A percentile compares a stretch with the other conserved stretches of the same genome.
phyloP scores from a whole-genome alignment of 2,888 invertebrate species.

The Tinea semifulvella region DNA sequence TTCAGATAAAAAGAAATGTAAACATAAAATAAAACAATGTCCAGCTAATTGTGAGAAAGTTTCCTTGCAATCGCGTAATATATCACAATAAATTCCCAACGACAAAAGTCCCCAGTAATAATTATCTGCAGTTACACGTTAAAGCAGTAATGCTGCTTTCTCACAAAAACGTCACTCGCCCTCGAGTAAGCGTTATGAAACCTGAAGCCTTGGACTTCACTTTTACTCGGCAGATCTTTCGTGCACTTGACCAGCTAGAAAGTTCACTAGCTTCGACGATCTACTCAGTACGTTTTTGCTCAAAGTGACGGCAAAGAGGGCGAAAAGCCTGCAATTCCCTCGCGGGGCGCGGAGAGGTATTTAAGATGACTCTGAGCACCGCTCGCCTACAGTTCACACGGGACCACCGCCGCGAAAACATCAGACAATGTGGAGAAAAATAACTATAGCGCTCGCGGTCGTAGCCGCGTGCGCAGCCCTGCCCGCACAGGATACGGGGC shows the following conservation, averaged over 20 bases:
- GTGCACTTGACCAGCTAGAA: conserved; percentile 33
- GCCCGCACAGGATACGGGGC: conserved; percentile 76
- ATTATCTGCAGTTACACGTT: not conserved
- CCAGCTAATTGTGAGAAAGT: conserved; percentile 3
- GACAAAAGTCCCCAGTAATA: not conserved
- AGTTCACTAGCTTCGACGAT: conserved; percentile 35
- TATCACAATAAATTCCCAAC: not conserved
- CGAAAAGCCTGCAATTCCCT: conserved; percentile 5
- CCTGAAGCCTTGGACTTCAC: conserved; percentile 6
- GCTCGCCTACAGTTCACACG: conserved; percentile 43
- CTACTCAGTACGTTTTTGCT: conserved; percentile 35
- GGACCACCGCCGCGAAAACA: conserved; percentile 32
- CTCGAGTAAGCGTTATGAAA: conserved; percentile 2
- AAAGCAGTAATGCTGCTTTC: conserved; percentile 1
- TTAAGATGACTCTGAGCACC: conserved; percentile 37
- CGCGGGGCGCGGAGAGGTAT: conserved; percentile 49
- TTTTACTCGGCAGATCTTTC: conserved; percentile 30
- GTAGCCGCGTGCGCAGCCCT: conserved; percentile 68
- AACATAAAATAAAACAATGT: no score
- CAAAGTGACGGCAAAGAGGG: conserved; percentile 22
- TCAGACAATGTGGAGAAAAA: conserved; percentile 44
- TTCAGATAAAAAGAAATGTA: no score
- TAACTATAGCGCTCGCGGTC: conserved; percentile 34
- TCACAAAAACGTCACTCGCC: conserved; percentile 3
- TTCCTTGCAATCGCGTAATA: conserved; percentile 1